Conservation (phyloP, 53 echinoderm and acorn worm species). For the Zoroaster sp. region DNA sequence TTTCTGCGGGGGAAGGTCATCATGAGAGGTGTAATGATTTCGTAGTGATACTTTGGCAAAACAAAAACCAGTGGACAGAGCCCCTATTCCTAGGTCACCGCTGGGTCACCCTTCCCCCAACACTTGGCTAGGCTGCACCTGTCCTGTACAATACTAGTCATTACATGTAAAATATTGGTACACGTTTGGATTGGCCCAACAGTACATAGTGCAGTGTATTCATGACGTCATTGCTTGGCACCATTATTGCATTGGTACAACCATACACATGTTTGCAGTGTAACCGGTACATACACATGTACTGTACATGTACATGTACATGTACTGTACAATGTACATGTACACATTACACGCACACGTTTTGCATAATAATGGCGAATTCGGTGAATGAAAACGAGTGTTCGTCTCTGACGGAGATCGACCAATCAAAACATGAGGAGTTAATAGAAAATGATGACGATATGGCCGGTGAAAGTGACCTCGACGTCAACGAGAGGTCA, state of each 20-base stretch:
- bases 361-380: slow-evolving; percentile 2
- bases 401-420: background rate
- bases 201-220: background rate
- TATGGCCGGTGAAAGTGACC: slow-evolving; percentile 42
- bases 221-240: background rate
- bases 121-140: background rate
- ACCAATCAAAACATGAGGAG: slow-evolving; percentile 26
- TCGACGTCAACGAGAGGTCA: background rate
- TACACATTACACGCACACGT: background rate
- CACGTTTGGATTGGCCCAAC: background rate
- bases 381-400: slow-evolving; percentile 17
- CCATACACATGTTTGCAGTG: background rate
- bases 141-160: background rate
- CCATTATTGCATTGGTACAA: too few relatives aligned
- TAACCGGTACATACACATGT: background rate
- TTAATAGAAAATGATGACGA: slow-evolving; percentile 17
- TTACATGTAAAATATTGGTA: background rate
- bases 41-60: too few relatives aligned
- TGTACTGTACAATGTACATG: background rate
- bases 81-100: too few relatives aligned
- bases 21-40: too few relatives aligned
- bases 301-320: background rate
- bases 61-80: too few relatives aligned
- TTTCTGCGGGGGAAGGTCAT: too few relatives aligned
- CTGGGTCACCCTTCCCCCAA: too few relatives aligned